Evolutionary conservation across 1,140 invertebrate genomes (phyloP), one percentile per base, ranked within the genome.

Genomic region (Spodoptera frugiperda): DNA sequence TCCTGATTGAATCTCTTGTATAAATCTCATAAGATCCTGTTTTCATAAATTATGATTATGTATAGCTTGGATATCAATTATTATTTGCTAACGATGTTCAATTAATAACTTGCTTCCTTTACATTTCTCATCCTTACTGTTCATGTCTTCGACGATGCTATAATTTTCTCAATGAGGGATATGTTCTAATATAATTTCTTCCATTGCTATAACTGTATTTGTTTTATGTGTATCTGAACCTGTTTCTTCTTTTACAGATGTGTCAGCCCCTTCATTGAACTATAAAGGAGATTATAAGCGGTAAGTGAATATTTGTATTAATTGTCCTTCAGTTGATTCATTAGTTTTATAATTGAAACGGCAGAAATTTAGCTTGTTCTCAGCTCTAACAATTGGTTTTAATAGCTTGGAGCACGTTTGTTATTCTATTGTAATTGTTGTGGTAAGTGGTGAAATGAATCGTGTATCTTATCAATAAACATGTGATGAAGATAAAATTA

Each of bases 231-330:
- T 30, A n/a, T 73, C 21, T 61, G 48, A 73, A 63, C 15, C 10
- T 51, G 19, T 59, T n/a, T 61, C 48, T n/a, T 73, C 53, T 21
- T 59, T 72, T 73, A 12, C 71, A 73, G 71, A 73, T 73, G 54
- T 61, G 71, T 61, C 71, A 73, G 71, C 71, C 71, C 65, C 65
- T 61, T 14, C 17, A 25, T 55, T 61, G 54, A 59, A 14, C 0
- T 49, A 12, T 14, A 5, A 15, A 61, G 15, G 14, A 59, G 17
- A 44, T 46, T 68, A 33, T 61, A 25, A 49, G 44, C 55, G 71
- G 71, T 73, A 48, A 73, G 55, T 73, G 14, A 11, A 1, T 3
- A 33, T 19, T 17, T 11, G 2, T 25, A 2, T 39, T 44, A 12
- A 33, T 33, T n/a, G 9, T 15, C n/a, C 15, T 25, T 25, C 25